Evolutionary conservation across 2,113 vertebrate species (phyloP).

Genomic region (Eidolon helvum): DNA sequence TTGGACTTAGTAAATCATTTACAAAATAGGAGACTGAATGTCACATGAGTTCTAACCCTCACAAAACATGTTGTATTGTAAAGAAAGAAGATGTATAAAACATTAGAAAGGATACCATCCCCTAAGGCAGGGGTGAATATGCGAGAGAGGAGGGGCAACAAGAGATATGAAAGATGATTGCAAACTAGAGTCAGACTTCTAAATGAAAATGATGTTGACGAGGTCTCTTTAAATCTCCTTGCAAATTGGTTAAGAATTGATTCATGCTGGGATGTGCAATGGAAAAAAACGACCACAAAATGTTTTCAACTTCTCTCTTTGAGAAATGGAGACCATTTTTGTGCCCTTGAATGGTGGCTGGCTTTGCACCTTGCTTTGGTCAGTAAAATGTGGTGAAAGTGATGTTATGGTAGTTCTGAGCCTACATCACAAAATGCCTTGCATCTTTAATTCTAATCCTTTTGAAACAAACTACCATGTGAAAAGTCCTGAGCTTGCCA

Average conservation of each 20-base stretch:
- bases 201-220: neutral
- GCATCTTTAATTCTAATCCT: neutral
- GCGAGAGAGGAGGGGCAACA: accelerated
- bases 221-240: neutral
- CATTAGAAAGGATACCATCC: neutral
- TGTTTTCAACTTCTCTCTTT: neutral
- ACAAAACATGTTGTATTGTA: neutral
- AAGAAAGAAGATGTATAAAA: neutral
- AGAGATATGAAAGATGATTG: neutral
- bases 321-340: neutral
- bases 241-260: neutral
- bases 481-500: neutral
- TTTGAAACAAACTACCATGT: neutral
- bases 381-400: neutral
- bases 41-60: neutral
- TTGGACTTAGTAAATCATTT: neutral
- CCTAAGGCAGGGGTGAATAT: neutral
- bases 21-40: neutral
- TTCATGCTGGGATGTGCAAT: too few relatives aligned
- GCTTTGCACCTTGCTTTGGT: neutral
- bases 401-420: neutral
- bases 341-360: neutral
- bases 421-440: neutral
- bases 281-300: neutral
- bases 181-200: accelerated